Conservation (phyloP, 2,113 vertebrate genomes). For the Cricetomys ansorgei region DNA sequence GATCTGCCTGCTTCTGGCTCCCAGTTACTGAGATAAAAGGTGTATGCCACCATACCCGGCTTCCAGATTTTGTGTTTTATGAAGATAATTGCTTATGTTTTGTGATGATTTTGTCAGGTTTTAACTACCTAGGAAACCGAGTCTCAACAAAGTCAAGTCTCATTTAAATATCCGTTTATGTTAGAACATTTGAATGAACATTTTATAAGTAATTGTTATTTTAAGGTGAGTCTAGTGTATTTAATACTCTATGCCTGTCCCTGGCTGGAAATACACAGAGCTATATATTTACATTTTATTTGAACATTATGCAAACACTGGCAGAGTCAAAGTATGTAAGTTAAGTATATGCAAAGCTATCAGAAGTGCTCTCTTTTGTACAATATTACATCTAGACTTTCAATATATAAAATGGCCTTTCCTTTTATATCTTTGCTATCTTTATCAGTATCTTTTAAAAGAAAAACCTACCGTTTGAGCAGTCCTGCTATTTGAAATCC, state of each 20-base stretch:
- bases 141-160: background rate
- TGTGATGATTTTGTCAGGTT: background rate
- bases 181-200: background rate
- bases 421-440: background rate
- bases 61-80: background rate
- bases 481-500: too few relatives aligned
- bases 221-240: background rate
- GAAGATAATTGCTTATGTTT: background rate
- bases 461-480: background rate
- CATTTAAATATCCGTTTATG: background rate
- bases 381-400: conserved; percentile 6
- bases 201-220: background rate
- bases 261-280: background rate
- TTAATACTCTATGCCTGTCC: background rate
- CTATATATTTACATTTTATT: background rate
- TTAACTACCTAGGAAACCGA: background rate
- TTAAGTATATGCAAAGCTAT: background rate
- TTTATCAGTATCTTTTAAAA: background rate
- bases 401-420: background rate
- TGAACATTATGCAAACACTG: background rate
- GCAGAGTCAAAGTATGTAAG: background rate
- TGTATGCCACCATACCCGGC: background rate
- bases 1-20: background rate
- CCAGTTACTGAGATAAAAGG: background rate
- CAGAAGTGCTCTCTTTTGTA: background rate